Base-by-base conservation (phyloP, 1,140 invertebrate species). In the Leguminivora glycinivorella region DNA sequence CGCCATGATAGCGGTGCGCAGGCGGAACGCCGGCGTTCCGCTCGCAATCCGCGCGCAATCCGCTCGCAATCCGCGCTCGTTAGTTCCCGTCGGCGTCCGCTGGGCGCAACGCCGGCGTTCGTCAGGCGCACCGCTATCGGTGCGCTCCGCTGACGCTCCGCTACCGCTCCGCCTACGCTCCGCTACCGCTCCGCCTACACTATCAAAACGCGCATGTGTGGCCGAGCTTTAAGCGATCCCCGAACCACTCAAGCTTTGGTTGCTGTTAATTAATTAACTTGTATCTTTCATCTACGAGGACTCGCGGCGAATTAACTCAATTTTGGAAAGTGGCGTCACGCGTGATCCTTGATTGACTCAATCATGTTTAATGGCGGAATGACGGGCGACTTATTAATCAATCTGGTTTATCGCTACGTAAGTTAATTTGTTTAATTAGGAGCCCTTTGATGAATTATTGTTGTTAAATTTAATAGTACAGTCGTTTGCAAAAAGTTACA, bases 281-380 rank as follows among this genome's bases (percentile, higher is more conserved):
- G 58, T 63, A 63, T 29, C 58, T 34, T 19, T 63, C 26, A 29
- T 63, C 58, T 63, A 29, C 22, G 14, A 63, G 58, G 25, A 29
- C 12, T 52, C 47, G 17, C 22, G 2, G 7, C 68, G 70, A 80
- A 77, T 75, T 71, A 72, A 76, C 74, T 72, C 79, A 81, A 82
- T 84, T 83, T 84, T 81, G 81, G 80, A 84, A 86, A 86, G 84
- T 78, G 78, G 70, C 75, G 80, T 84, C 83, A 84, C 82, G 83
- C 83, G 78, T 17, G 58, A 63, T 31, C 58, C 58, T 31, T 63
- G 58, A 63, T 63, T 63, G 26, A 29, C 25, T 29, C 58, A 29
- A 63, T 63, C 58, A 63, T 63, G 58, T 29, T 17, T 63, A 63
- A 63, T 63, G 58, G n/a, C 19, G 47, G 19, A 52, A 52, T 52